Conservation (phyloP, 2,888 invertebrate species). For the Drosophila fulvimacula region DNA sequence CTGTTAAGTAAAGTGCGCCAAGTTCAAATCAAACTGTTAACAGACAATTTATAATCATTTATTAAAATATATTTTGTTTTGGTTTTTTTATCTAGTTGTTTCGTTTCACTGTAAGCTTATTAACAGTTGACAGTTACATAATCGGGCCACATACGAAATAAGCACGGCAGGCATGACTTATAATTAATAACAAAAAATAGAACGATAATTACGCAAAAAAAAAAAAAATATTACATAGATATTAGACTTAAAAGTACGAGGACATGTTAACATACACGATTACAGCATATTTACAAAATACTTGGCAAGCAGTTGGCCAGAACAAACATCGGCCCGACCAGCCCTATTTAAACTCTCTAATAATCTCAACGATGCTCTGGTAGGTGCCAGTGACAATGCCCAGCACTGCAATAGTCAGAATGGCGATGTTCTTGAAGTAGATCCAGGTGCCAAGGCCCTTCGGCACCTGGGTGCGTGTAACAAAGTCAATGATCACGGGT, state of each 20-base stretch:
- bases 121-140: constrained; percentile 37
- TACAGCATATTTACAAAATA: constrained; percentile 61
- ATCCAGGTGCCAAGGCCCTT: constrained; percentile 85
- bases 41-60: constrained; percentile 55
- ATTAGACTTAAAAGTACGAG: constrained; percentile 52
- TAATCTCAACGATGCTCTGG: constrained; percentile 89
- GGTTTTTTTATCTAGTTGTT: constrained; percentile 32
- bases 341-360: constrained; percentile 70
- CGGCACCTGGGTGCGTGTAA: constrained; percentile 88
- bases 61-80: constrained; percentile 54
- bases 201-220: constrained; percentile 23
- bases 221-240: constrained; percentile 39
- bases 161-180: constrained; percentile 45
- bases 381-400: constrained; percentile 91
- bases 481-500: constrained; percentile 94
- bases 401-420: constrained; percentile 88
- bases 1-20: not conserved
- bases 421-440: constrained; percentile 87
- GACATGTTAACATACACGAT: constrained; percentile 48
- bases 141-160: constrained; percentile 48
- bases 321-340: not conserved
- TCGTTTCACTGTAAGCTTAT: constrained; percentile 32
- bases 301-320: constrained; percentile 37
- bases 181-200: constrained; percentile 48
- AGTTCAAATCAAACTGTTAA: constrained; percentile 17